phyloP scores from a whole-genome alignment of 2,797 vertebrate genomes.

The Anomalospiza imberbis region DNA sequence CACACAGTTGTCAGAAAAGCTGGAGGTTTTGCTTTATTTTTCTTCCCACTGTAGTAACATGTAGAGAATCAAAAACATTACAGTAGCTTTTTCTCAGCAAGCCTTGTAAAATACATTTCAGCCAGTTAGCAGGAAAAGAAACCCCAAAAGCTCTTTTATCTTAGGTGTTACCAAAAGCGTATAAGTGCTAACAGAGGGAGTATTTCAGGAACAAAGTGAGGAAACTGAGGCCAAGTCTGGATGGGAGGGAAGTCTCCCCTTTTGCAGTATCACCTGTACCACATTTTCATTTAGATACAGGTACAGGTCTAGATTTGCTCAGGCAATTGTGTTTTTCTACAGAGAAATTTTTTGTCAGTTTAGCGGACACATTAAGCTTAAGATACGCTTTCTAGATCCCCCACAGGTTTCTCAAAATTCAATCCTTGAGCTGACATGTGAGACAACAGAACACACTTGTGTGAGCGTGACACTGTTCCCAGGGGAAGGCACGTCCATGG shows the following conservation, averaged over 20 bases:
- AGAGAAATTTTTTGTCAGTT: neutral
- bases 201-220: neutral
- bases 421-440: neutral
- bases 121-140: neutral
- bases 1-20: neutral
- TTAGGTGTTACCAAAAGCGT: neutral
- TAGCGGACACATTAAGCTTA: neutral
- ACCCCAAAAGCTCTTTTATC: neutral
- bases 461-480: fast-evolving
- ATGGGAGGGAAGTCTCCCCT: neutral
- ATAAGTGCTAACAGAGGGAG: neutral
- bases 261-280: neutral
- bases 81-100: neutral
- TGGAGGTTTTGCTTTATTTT: neutral
- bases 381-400: neutral
- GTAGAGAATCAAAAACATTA: neutral
- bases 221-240: neutral
- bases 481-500: neutral
- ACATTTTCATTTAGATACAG: fast-evolving
- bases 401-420: neutral
- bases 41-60: neutral
- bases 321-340: neutral
- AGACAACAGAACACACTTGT: fast-evolving
- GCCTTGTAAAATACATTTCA: neutral
- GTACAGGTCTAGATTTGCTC: neutral